Conservation (phyloP, 2,113 vertebrate genomes). For the Orthonyx spaldingii region DNA sequence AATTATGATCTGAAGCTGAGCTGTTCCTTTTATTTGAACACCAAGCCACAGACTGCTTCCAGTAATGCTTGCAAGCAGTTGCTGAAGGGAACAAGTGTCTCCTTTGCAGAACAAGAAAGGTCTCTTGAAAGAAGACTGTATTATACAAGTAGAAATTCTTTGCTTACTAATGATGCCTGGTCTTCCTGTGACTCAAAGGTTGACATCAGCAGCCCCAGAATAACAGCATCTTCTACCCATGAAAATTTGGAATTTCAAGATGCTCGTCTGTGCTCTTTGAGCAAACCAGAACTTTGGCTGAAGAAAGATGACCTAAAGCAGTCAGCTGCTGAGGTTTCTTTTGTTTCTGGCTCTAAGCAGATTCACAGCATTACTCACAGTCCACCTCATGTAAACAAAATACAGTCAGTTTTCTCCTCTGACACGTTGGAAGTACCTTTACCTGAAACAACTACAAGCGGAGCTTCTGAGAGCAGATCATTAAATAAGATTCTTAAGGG, state of each 20-base stretch:
- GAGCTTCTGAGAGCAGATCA: not conserved
- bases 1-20: constrained; percentile 17
- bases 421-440: constrained; percentile 37
- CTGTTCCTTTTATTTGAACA: constrained; percentile 69
- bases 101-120: not conserved
- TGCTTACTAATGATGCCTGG: constrained; percentile 72
- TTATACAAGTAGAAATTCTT: constrained; percentile 48
- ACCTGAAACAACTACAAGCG: constrained; percentile 40
- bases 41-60: constrained; percentile 24
- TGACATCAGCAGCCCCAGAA: constrained; percentile 62
- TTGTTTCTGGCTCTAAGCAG: constrained; percentile 24
- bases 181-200: constrained; percentile 73
- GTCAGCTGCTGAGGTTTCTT: constrained; percentile 43
- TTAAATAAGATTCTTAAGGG: not conserved
- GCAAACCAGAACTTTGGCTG: constrained; percentile 17
- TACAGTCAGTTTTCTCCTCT: constrained; percentile 13
- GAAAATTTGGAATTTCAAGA: constrained; percentile 48
- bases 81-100: not conserved
- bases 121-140: not conserved
- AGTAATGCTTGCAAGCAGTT: constrained; percentile 11
- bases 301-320: constrained; percentile 58
- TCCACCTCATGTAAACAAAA: not conserved
- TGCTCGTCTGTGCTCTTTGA: not conserved
- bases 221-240: constrained; percentile 49
- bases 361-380: constrained; percentile 7